A percentile compares a stretch with the other conserved stretches of the same genome.
Conservation (phyloP, 2,797 vertebrate species). For the Sebastes wilsoni region DNA sequence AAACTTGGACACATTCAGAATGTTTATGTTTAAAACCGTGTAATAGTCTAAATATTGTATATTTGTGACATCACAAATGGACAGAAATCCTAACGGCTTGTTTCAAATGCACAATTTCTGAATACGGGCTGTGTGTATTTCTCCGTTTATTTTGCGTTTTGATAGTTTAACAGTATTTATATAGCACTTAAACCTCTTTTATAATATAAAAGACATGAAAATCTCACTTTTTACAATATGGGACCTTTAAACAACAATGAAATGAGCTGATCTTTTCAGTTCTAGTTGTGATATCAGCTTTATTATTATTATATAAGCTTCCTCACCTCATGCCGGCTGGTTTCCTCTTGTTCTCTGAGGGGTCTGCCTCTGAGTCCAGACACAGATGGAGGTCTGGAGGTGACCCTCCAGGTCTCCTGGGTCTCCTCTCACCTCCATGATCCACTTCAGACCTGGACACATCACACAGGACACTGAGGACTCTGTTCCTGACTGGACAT, state of each 20-base stretch:
- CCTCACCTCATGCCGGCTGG: conserved; percentile 61
- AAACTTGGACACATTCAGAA: too few relatives aligned
- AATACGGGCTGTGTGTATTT: too few relatives aligned
- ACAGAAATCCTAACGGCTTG: too few relatives aligned
- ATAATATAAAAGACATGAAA: too few relatives aligned
- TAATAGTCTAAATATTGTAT: too few relatives aligned
- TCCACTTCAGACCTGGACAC: conserved; percentile 68
- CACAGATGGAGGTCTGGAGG: conserved; percentile 54
- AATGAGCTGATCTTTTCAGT: rapidly evolving
- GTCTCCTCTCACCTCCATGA: conserved; percentile 65
- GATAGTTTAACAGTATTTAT: too few relatives aligned
- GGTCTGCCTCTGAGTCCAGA: conserved; percentile 61
- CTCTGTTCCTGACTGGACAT: neutral
- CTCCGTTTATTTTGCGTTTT: too few relatives aligned
- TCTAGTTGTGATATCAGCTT: neutral
- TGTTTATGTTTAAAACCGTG: too few relatives aligned
- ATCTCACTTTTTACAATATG: too few relatives aligned
- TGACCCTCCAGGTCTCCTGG: conserved; percentile 55
- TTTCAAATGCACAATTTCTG: too few relatives aligned
- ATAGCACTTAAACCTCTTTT: too few relatives aligned
- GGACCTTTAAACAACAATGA: neutral
- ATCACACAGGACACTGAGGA: neutral
- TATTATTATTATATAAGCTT: neutral
- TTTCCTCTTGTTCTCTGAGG: conserved; percentile 68
- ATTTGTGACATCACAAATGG: too few relatives aligned